These are phyloP conservation scores for Gorsachius goisagi DNA, from an alignment of 2,113 vertebrate genomes.

Conservation along the genomic window DNA sequence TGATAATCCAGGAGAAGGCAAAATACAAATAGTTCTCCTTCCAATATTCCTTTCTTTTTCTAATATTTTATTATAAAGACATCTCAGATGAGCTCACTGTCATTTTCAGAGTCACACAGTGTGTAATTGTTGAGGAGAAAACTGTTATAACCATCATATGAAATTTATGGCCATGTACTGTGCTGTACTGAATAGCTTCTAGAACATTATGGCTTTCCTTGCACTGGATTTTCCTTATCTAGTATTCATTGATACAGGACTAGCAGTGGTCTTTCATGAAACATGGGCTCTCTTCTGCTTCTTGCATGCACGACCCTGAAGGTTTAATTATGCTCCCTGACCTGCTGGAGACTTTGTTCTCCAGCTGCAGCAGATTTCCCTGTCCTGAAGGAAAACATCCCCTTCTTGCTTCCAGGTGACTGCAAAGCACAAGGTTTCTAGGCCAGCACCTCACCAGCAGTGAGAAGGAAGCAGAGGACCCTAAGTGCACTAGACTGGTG, in stretches of 20 bases:
- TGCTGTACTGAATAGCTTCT: neutral
- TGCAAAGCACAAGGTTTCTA: neutral
- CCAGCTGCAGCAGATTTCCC: neutral
- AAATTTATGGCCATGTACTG: constrained; percentile 15
- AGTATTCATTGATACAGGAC: neutral
- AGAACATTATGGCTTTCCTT: neutral
- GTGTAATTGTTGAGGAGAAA: constrained; percentile 60
- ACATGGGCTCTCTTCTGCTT: neutral
- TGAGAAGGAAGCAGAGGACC: neutral
- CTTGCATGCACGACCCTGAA: neutral
- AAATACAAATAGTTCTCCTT: constrained; percentile 4
- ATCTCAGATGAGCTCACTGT: neutral
- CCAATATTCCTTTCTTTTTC: neutral
- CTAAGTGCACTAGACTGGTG: neutral
- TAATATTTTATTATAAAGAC: neutral
- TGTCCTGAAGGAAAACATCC: neutral
- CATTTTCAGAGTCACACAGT: constrained; percentile 52
- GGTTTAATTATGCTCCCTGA: neutral
- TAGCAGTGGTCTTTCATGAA: neutral
- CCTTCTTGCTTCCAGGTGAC: neutral
- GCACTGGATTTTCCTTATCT: neutral
- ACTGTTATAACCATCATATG: constrained; percentile 1
- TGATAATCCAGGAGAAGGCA: neutral
- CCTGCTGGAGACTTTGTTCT: neutral
- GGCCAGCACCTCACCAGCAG: neutral